phyloP scores from a whole-genome alignment of 2,888 invertebrate genomes.

The Xestia ashworthii region DNA sequence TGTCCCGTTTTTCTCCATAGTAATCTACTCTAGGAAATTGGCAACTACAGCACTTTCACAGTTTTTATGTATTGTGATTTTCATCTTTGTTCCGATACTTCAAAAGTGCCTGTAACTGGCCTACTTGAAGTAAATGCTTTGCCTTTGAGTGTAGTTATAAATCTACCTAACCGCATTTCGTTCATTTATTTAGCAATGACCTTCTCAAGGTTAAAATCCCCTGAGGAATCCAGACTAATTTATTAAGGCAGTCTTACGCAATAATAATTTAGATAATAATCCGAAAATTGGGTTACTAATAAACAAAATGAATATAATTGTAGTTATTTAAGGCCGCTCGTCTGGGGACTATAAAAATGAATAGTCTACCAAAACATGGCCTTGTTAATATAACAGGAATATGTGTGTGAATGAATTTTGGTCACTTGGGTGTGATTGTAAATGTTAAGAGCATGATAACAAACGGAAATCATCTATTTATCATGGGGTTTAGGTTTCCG shows the following conservation, averaged over 20 bases:
- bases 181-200: neutral
- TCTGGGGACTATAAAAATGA: slow-evolving; percentile 23
- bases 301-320: slow-evolving; percentile 35
- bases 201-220: slow-evolving; percentile 15
- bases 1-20: too few species aligned
- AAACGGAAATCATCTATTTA: too few species aligned
- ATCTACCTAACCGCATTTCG: neutral
- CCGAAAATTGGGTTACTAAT: slow-evolving; percentile 33
- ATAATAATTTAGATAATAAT: slow-evolving; percentile 34
- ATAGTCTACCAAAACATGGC: slow-evolving; percentile 8
- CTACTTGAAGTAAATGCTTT: too few species aligned
- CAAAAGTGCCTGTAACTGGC: too few species aligned
- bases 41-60: too few species aligned
- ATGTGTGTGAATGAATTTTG: slow-evolving; percentile 10
- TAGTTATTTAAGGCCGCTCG: slow-evolving; percentile 15
- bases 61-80: too few species aligned
- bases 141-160: too few species aligned
- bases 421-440: neutral
- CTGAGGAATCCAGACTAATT: slow-evolving; percentile 18
- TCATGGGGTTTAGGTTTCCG: too few species aligned
- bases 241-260: slow-evolving; percentile 17
- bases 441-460: neutral
- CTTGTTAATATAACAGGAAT: slow-evolving; percentile 6
- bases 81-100: too few species aligned
- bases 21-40: too few species aligned